Evolutionary conservation across 2,113 vertebrate species (phyloP), one percentile per base, ranked within the genome.

Genomic region (Bos javanicus): DNA sequence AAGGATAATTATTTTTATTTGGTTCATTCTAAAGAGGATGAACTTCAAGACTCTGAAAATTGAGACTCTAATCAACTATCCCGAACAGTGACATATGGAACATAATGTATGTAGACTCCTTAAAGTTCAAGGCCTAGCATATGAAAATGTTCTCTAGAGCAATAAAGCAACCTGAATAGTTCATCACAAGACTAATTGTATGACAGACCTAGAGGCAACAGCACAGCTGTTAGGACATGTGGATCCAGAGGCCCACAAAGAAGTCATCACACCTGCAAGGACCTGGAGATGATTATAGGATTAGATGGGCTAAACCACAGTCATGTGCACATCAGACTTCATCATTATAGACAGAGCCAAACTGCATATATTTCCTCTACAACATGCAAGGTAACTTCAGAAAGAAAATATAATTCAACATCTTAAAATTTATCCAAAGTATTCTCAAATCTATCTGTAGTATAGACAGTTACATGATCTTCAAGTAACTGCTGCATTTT

Each of bases 71-170:
- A 87, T 86, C 93, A 84, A 21, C 36, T 54, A 6, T 21, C 28
- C 33, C 0, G 28, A 90, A 52, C 9, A 64, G 78, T 84, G 94
- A 87, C 96, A 97, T 96, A 96, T 95, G 90, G 96, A 62, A n/a
- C 28, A 59, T 95, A 93, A 97, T 67, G 87, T 93, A 93, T 56
- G 87, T 90, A 67, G 3, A 84, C 43, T 28, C 60, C 81, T 96
- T 97, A 97, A 98, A 97, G 93, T 93, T 98, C 97, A 97, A 97
- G 94, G 93, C 95, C 83, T 97, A 46, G 17, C 86, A 12, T 87
- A 57, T 74, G 93, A 96, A 96, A 95, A 87, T 91, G 78, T 91
- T 90, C 97, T 90, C 85, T 74, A 26, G 46, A 84, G 93, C 95
- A 93, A 90, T 95, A 95, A 97, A 94, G 57, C 52, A 54, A 23